phyloP scores from a whole-genome alignment of 2,888 invertebrate genomes.

The Lithodes maja region DNA sequence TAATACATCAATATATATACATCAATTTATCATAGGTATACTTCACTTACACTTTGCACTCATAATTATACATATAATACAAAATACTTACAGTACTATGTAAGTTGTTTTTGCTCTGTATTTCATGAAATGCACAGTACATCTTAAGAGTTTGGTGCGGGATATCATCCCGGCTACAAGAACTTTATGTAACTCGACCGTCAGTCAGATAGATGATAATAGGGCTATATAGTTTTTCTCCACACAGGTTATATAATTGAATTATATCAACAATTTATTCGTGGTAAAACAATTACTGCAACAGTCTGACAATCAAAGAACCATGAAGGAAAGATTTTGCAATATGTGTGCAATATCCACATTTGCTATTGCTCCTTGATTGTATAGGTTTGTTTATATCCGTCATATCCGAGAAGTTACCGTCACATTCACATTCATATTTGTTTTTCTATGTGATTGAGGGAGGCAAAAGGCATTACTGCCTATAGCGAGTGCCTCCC shows the following conservation, averaged over 20 bases:
- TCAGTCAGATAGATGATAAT: neutral
- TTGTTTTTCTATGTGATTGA: too few species aligned
- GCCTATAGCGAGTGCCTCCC: too few species aligned
- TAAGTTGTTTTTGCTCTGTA: constrained; percentile 44
- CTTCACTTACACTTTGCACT: too few species aligned
- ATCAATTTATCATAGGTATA: too few species aligned
- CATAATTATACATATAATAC: too few species aligned
- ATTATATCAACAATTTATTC: neutral
- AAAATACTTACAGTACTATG: constrained; percentile 39
- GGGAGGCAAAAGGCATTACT: too few species aligned
- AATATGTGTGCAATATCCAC: neutral
- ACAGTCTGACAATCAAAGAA: neutral
- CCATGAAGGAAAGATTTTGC: neutral
- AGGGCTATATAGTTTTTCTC: neutral
- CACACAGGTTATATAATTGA: too few species aligned
- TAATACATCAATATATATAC: too few species aligned
- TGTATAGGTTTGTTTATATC: constrained; percentile 9
- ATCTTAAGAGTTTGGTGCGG: neutral
- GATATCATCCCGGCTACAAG: constrained; percentile 17
- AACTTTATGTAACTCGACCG: constrained; percentile 4
- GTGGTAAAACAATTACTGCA: neutral
- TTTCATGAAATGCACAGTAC: neutral
- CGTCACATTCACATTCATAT: too few species aligned
- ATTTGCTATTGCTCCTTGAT: constrained; percentile 6
- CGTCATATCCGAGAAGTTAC: too few species aligned